These are phyloP conservation scores for Itoplectis maculator DNA, from an alignment of 2,888 invertebrate species.

Conservation along the genomic window DNA sequence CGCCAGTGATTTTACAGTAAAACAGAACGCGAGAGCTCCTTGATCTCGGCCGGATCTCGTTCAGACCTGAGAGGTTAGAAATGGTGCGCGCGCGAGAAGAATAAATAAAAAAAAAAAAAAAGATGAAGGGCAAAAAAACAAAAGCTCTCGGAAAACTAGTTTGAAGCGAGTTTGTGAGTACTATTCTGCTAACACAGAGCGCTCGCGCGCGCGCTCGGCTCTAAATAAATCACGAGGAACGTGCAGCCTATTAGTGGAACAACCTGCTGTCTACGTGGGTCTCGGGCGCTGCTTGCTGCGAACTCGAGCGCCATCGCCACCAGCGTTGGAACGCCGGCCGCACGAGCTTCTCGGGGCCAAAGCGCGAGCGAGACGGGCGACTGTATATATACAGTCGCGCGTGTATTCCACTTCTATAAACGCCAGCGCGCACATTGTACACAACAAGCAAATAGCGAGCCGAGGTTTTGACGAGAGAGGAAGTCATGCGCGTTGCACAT, in stretches of 20 bases:
- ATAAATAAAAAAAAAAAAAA: slow-evolving; percentile 19
- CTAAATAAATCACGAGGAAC: slow-evolving; percentile 74
- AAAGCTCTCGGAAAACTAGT: slow-evolving; percentile 61
- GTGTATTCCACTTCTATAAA: slow-evolving; percentile 57
- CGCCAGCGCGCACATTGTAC: slow-evolving; percentile 11
- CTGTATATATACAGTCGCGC: slow-evolving; percentile 41
- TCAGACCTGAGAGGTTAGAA: slow-evolving; percentile 32
- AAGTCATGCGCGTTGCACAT: slow-evolving; percentile 24
- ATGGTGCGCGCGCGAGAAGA: slow-evolving; percentile 34
- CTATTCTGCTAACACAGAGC: slow-evolving; percentile 68
- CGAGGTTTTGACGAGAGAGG: slow-evolving; percentile 46
- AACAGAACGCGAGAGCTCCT: slow-evolving; percentile 49
- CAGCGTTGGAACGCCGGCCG: slow-evolving; percentile 55
- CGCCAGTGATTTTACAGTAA: slow-evolving; percentile 43
- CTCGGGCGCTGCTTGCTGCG: slow-evolving; percentile 54
- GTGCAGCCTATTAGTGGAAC: slow-evolving; percentile 74
- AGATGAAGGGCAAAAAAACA: slow-evolving; percentile 10
- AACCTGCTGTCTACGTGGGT: slow-evolving; percentile 71
- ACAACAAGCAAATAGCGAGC: slow-evolving; percentile 48
- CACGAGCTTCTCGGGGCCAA: slow-evolving; percentile 40
- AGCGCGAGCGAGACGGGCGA: slow-evolving; percentile 37
- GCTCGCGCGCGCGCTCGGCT: slow-evolving; percentile 36
- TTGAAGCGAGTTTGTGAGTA: slow-evolving; percentile 67
- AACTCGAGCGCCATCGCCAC: slow-evolving; percentile 45
- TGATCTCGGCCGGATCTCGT: slow-evolving; percentile 44